Evolutionary conservation across 2,797 vertebrate species (phyloP).

Genomic region (Chromobotia macracanthus): DNA sequence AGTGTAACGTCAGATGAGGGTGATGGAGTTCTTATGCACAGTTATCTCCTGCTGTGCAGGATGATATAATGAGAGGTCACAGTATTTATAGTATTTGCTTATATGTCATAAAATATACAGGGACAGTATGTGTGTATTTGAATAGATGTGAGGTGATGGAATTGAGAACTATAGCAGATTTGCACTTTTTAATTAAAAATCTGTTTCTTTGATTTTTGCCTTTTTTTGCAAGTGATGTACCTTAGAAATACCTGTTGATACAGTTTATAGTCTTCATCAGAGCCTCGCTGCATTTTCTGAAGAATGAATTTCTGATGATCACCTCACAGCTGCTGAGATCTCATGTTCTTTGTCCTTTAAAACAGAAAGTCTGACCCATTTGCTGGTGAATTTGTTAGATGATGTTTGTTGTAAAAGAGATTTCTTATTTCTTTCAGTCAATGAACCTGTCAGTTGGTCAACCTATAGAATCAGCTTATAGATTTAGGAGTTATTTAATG

Average conservation of each 20-base stretch:
- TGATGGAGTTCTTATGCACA: constrained; percentile 45
- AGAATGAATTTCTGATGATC: background rate
- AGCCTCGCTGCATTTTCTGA: constrained; percentile 6
- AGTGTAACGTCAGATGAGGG: constrained; percentile 1
- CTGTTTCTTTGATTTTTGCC: constrained; percentile 35
- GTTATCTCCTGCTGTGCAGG: constrained; percentile 95
- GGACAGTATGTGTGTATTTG: constrained; percentile 56
- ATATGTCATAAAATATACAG: constrained; percentile 64
- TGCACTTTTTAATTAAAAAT: constrained; percentile 69
- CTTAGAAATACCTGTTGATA: constrained; percentile 16
- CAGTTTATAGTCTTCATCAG: background rate
- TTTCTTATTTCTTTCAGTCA: background rate
- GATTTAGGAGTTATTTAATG: background rate
- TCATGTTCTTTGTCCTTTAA: background rate
- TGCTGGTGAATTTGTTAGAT: background rate
- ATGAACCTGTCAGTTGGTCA: background rate
- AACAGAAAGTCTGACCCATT: background rate
- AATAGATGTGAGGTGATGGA: constrained; percentile 19
- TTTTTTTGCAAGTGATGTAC: constrained; percentile 45
- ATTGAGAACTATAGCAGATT: constrained; percentile 57
- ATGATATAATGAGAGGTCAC: constrained; percentile 69
- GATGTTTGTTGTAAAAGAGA: background rate
- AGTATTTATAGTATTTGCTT: constrained; percentile 68
- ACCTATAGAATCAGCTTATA: background rate
- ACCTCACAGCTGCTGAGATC: background rate